phyloP scores from a whole-genome alignment of 2,888 invertebrate species.

The Lathronympha strigana region DNA sequence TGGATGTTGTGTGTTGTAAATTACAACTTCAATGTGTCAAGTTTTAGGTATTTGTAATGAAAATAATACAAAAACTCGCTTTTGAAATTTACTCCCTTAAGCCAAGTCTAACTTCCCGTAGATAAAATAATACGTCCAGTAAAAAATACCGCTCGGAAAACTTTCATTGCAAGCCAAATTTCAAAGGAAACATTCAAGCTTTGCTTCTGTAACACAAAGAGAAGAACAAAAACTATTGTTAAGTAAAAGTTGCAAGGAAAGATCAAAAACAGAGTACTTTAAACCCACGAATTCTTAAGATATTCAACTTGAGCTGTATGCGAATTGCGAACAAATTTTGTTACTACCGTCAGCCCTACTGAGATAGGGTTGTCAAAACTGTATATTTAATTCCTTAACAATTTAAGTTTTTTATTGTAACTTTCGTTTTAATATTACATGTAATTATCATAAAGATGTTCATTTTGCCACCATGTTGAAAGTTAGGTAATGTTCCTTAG shows the following conservation, averaged over 20 bases:
- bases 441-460: no score
- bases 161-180: conserved; percentile 3
- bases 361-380: neutral
- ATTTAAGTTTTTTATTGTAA: no score
- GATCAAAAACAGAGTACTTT: conserved; percentile 9
- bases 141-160: neutral
- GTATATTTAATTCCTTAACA: neutral
- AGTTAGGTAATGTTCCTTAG: neutral
- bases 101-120: no score
- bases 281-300: conserved; percentile 17
- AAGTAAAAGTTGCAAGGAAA: neutral
- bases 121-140: neutral
- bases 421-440: no score
- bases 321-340: neutral
- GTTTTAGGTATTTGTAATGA: no score
- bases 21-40: no score
- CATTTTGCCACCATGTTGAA: no score
- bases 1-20: no score
- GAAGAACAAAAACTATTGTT: conserved; percentile 16
- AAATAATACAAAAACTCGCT: neutral
- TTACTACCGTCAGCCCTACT: neutral
- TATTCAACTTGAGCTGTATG: conserved; percentile 12
- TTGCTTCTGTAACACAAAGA: conserved; percentile 12
- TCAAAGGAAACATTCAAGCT: conserved; percentile 17
- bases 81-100: neutral